Base-by-base conservation (phyloP, 2,888 invertebrate genomes). In the Scaptomyza tumidula region DNA sequence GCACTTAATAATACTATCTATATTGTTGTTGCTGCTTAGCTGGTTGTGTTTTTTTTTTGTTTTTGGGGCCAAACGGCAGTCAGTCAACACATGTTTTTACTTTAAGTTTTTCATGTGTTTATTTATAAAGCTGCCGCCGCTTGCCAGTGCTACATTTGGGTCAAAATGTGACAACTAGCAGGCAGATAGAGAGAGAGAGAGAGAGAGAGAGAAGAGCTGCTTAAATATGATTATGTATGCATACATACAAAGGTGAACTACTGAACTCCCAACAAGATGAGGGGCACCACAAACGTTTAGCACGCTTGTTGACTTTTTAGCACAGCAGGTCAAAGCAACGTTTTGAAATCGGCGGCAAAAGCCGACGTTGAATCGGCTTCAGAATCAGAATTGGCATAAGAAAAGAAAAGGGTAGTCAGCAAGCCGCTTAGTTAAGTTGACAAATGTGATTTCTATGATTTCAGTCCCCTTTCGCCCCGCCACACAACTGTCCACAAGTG, bases 61-160 rank as follows among this genome's bases (percentile, higher is more conserved):
- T 16, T 14, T 41, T 33, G 19, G 35, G 70, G 64, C 39, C 70
- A 62, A 63, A 60, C 61, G 68, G 68, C 71, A 72, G 76, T 63
- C 80, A 70, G 77, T 63, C 77, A 70, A 71, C 82, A 82, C 68
- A 82, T 87, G 82, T 78, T 76, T 78, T 71, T 79, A 81, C 88
- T 87, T 37, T 73, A 79, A 87, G 83, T 86, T 84, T 86, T 71
- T 68, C 64, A 43, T 41, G 56, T 61, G 50, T 64, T 65, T 85
- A 80, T 85, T 85, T 80, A 70, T 82, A 81, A 75, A 64, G 60
- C 67, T 80, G 81, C 55, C 64, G 7, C 29, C 39, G 56, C 10
- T 41, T 41, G 16, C 41, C 10, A 16, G 29, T 31, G 57, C 59
- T 39, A 65, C 82, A 87, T 82, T 66, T 88, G 83, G 88, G 83